phyloP scores from a whole-genome alignment of 2,797 vertebrate species.

The Eupleurogrammus muticus region DNA sequence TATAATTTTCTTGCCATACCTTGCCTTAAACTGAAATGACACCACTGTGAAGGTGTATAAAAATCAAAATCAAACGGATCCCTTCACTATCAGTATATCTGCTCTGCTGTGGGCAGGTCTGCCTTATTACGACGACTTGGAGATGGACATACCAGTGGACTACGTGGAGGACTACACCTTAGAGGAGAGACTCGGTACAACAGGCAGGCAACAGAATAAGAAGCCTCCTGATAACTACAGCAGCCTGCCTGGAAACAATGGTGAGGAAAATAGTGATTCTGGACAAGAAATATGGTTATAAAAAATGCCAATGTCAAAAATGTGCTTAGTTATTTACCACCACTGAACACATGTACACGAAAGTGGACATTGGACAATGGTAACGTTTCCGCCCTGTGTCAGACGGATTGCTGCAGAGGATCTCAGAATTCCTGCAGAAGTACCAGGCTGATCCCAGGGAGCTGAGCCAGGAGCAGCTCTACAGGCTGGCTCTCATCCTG shows the following conservation, averaged over 20 bases:
- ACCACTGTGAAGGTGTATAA: too few species aligned
- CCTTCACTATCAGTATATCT: neutral
- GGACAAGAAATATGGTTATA: too few species aligned
- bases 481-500: slow-evolving; percentile 86
- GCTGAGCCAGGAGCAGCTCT: slow-evolving; percentile 90
- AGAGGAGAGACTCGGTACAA: slow-evolving; percentile 66
- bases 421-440: slow-evolving; percentile 85
- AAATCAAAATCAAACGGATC: neutral
- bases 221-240: slow-evolving; percentile 74
- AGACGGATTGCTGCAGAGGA: slow-evolving; percentile 87
- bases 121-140: slow-evolving; percentile 82
- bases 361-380: neutral
- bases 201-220: slow-evolving; percentile 68
- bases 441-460: slow-evolving; percentile 87
- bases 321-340: neutral
- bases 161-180: slow-evolving; percentile 83
- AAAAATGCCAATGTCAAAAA: too few species aligned
- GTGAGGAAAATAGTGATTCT: slow-evolving; percentile 59
- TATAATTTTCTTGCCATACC: too few species aligned
- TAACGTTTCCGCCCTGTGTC: neutral
- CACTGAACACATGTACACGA: neutral
- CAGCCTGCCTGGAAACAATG: slow-evolving; percentile 67
- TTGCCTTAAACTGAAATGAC: too few species aligned
- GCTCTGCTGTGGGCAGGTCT: slow-evolving; percentile 51
- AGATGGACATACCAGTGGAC: slow-evolving; percentile 81